Conservation (phyloP, 1,140 invertebrate species). For the Steinernema feltiae region DNA sequence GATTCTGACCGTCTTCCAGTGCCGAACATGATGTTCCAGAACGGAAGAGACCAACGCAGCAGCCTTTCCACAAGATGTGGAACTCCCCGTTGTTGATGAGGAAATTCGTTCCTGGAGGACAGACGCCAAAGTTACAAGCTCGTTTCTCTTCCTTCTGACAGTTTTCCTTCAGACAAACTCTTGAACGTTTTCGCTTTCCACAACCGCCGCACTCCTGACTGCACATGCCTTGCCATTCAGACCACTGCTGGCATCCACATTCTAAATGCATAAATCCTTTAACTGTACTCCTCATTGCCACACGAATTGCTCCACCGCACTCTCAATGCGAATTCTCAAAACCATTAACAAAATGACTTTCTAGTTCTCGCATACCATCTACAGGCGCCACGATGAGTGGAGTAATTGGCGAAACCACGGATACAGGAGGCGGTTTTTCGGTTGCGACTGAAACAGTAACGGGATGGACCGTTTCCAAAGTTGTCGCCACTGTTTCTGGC, state of each 20-base stretch:
- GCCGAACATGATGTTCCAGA: slow-evolving; percentile 32
- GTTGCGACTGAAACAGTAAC: not conserved
- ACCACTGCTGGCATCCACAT: slow-evolving; percentile 46
- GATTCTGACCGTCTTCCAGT: slow-evolving; percentile 42
- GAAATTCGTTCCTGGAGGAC: slow-evolving; percentile 53
- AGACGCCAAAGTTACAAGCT: slow-evolving; percentile 49
- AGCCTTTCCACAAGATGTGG: slow-evolving; percentile 56
- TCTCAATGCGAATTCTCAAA: too few relatives aligned
- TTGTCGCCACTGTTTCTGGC: not conserved
- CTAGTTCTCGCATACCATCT: too few relatives aligned
- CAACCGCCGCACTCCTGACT: slow-evolving; percentile 54
- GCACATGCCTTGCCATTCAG: slow-evolving; percentile 45
- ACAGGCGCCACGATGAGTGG: not conserved
- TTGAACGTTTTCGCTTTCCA: slow-evolving; percentile 38
- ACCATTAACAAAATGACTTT: too few relatives aligned
- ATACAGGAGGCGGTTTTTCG: not conserved
- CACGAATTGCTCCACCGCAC: too few relatives aligned
- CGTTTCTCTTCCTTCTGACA: slow-evolving; percentile 51
- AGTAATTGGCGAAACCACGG: not conserved
- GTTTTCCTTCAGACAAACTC: slow-evolving; percentile 39
- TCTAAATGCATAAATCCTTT: slow-evolving; percentile 25
- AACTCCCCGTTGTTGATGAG: slow-evolving; percentile 56
- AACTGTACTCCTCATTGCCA: too few relatives aligned
- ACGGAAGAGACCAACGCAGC: slow-evolving; percentile 52
- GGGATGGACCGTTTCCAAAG: not conserved